Conservation (phyloP, 2,797 vertebrate genomes). For the Anolis apletophallus region DNA sequence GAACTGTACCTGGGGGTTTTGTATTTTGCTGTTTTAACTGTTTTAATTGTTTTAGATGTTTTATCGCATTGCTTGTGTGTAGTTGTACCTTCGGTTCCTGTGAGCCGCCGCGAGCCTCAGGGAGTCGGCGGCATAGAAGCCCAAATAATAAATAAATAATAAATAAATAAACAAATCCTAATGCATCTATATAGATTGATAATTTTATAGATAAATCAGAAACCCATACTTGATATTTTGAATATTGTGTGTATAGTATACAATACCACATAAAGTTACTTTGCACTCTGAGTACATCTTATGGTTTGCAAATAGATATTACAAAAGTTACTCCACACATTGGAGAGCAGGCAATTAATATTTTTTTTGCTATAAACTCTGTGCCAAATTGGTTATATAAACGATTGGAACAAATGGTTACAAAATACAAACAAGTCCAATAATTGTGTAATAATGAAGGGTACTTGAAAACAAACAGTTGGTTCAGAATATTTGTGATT, state of each 20-base stretch:
- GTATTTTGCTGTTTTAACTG: too few relatives aligned
- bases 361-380: background rate
- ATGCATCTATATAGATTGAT: background rate
- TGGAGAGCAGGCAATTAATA: constrained; percentile 41
- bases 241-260: constrained; percentile 34
- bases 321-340: constrained; percentile 33
- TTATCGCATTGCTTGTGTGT: too few relatives aligned
- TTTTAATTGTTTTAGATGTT: too few relatives aligned
- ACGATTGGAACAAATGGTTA: constrained; percentile 46
- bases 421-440: constrained; percentile 55
- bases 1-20: too few relatives aligned
- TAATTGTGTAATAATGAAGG: constrained; percentile 38
- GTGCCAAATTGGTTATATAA: constrained; percentile 37
- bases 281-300: constrained; percentile 32
- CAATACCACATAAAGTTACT: constrained; percentile 24
- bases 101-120: too few relatives aligned
- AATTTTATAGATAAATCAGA: constrained; percentile 36
- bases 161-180: constrained; percentile 21
- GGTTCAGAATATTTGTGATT: constrained; percentile 32
- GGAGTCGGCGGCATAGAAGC: too few relatives aligned
- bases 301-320: constrained; percentile 46
- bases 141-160: too few relatives aligned
- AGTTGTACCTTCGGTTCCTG: too few relatives aligned
- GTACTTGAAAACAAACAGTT: constrained; percentile 30
- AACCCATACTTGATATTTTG: constrained; percentile 9